A percentile compares a stretch with the other conserved stretches of the same genome.
Evolutionary conservation across 92 coral and sea anemone species (phyloP).

Genomic region (Porites rus): DNA sequence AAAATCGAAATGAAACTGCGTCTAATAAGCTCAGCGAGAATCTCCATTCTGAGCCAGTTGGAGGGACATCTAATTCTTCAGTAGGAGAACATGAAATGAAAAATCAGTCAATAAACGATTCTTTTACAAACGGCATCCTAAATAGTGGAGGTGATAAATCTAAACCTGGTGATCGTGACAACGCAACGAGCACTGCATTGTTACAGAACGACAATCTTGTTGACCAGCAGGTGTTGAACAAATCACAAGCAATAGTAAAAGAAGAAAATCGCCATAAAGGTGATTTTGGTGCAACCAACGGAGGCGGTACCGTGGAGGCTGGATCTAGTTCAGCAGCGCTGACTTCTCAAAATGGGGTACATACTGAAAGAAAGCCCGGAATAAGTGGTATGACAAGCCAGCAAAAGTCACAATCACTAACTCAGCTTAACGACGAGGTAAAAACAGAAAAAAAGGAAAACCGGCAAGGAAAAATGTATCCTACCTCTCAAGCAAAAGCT

Average conservation of each 20-base stretch:
- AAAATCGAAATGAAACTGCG: constrained; percentile 5
- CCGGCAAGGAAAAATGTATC: background rate
- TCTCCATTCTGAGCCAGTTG: background rate
- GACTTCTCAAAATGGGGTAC: background rate
- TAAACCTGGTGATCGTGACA: background rate
- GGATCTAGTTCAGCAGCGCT: background rate
- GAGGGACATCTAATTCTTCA: background rate
- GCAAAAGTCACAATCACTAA: constrained; percentile 7
- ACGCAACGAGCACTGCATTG: background rate
- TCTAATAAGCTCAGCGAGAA: background rate
- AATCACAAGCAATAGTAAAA: background rate
- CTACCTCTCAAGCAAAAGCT: background rate
- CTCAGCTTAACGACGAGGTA: background rate
- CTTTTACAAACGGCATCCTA: background rate
- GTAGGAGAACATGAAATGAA: background rate
- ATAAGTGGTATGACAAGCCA: background rate
- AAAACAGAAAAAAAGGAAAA: background rate
- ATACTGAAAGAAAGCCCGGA: background rate
- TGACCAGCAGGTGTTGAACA: background rate
- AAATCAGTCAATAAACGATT: constrained; percentile 2
- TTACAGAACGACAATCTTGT: background rate
- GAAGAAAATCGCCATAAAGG: background rate
- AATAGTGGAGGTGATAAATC: background rate
- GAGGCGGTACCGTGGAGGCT: background rate
- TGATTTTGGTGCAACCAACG: background rate